Percentiles rank a stretch among this genome's conserved stretches.
Evolutionary conservation across 1,140 invertebrate species (phyloP).

Genomic region (Drosophila saltans): DNA sequence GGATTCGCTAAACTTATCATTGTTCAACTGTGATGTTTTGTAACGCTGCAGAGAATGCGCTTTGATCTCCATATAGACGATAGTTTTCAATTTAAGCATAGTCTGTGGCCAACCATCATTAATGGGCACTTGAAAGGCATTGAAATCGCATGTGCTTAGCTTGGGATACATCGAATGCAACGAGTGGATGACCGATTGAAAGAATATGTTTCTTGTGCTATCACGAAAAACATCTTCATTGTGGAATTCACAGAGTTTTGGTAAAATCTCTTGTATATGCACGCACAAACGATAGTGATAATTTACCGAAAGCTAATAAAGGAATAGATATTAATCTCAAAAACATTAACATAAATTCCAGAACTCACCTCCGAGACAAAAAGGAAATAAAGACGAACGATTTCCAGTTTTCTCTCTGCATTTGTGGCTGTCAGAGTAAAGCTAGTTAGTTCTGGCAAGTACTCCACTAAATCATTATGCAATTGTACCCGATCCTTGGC

Average conservation of each 20-base stretch:
- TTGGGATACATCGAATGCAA: conserved; percentile 61
- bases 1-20: conserved; percentile 43
- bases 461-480: conserved; percentile 56
- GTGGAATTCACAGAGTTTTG: conserved; percentile 63
- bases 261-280: conserved; percentile 67
- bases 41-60: conserved; percentile 34
- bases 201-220: conserved; percentile 59
- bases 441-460: conserved; percentile 40
- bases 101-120: conserved; percentile 60
- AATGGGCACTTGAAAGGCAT: conserved; percentile 52
- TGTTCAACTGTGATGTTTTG: conserved; percentile 35
- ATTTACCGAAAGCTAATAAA: conserved; percentile 58
- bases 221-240: conserved; percentile 49
- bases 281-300: conserved; percentile 66
- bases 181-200: conserved; percentile 48
- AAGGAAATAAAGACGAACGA: conserved; percentile 55
- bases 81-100: conserved; percentile 53
- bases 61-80: conserved; percentile 65
- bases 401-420: conserved; percentile 40
- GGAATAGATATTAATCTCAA: not conserved
- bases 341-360: not conserved
- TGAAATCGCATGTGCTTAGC: conserved; percentile 45
- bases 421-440: conserved; percentile 20
- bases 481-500: conserved; percentile 60
- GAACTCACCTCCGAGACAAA: conserved; percentile 50